Evolutionary conservation across 2,888 invertebrate species (phyloP).

Genomic region (Rhagium mordax): DNA sequence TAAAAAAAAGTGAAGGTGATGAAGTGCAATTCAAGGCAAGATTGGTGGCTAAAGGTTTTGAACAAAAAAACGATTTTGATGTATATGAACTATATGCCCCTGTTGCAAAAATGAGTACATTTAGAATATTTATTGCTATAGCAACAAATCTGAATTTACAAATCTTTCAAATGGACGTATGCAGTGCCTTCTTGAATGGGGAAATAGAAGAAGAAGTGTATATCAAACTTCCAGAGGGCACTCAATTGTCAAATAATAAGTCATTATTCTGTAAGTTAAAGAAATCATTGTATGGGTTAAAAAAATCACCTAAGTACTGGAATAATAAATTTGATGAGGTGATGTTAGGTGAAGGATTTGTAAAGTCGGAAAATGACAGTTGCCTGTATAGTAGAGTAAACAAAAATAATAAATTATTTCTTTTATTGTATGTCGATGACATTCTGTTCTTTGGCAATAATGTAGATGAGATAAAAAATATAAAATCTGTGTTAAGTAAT

Average conservation of each 20-base stretch:
- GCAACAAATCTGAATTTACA: conserved; percentile 17
- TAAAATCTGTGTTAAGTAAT: conserved; percentile 36
- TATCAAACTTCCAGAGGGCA: conserved; percentile 41
- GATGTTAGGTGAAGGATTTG: conserved; percentile 37
- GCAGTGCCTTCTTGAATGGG: conserved; percentile 49
- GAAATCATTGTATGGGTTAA: conserved; percentile 50
- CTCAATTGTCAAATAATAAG: conserved; percentile 15
- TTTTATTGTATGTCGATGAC: conserved; percentile 40
- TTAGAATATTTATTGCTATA: conserved; percentile 65
- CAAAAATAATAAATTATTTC: conserved; percentile 29
- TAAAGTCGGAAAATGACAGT: conserved; percentile 41
- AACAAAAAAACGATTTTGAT: not conserved
- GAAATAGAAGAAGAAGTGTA: conserved; percentile 48
- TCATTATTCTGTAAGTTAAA: conserved; percentile 42
- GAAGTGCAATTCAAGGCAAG: conserved; percentile 1
- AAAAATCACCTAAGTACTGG: conserved; percentile 48
- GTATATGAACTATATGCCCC: not conserved
- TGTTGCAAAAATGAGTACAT: conserved; percentile 70
- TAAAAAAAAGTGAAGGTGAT: not conserved
- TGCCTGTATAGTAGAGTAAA: conserved; percentile 35
- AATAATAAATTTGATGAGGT: conserved; percentile 43
- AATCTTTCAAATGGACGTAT: conserved; percentile 49
- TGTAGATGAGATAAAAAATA: conserved; percentile 19
- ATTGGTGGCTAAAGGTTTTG: not conserved
- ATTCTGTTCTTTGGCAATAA: conserved; percentile 30